These are phyloP conservation scores for Danio choprae DNA, from an alignment of 2,797 vertebrate genomes.

Conservation along the genomic window DNA sequence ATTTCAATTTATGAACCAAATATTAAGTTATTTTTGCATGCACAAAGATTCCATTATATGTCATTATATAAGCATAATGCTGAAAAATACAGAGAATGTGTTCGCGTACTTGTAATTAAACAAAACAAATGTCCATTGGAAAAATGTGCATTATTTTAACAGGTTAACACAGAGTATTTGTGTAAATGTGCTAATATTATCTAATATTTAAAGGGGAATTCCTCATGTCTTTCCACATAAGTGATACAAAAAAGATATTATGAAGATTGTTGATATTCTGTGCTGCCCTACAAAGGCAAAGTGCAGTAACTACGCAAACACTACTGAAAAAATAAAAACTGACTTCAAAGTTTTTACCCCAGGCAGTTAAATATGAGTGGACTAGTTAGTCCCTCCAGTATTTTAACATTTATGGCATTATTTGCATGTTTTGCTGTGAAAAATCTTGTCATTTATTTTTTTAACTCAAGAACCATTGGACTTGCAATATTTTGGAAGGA, in stretches of 20 bases:
- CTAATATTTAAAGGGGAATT: not conserved
- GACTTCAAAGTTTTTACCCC: no score
- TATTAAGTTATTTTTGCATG: no score
- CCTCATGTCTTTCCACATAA: not conserved
- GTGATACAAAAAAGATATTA: not conserved
- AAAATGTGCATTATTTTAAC: not conserved
- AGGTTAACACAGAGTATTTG: not conserved
- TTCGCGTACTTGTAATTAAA: not conserved
- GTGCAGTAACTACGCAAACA: no score
- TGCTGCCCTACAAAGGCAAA: no score
- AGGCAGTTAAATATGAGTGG: no score
- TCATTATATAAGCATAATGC: not conserved
- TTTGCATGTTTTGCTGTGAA: no score
- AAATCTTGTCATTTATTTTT: no score
- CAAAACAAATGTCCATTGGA: not conserved
- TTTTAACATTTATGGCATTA: no score
- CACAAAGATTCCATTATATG: not conserved
- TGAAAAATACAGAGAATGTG: not conserved
- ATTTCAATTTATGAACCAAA: not conserved
- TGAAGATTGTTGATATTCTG: not conserved
- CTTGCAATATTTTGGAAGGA: no score
- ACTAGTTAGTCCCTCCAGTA: no score
- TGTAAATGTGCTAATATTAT: not conserved
- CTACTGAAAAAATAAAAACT: no score
- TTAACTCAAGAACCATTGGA: no score